phyloP scores from a whole-genome alignment of 64 coral and sea anemone species.

The Stylophora pistillata region DNA sequence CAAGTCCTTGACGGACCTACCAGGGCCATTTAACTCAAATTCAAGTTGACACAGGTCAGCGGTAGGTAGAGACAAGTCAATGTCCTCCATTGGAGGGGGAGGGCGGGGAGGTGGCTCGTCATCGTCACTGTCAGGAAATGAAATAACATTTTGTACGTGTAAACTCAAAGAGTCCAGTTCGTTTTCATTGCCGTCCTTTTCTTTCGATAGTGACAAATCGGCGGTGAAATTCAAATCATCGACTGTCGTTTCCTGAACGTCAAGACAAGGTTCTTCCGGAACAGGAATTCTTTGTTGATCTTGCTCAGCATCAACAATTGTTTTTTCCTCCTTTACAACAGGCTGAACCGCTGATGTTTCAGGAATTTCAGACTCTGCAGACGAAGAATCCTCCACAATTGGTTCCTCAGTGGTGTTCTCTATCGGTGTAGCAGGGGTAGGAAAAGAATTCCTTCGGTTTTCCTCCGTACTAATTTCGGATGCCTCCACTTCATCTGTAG shows the following conservation, averaged over 20 bases:
- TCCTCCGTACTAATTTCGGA: conserved; percentile 9
- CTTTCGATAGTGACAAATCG: neutral
- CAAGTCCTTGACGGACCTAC: neutral
- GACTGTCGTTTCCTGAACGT: neutral
- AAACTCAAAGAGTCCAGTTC: neutral
- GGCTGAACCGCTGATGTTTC: neutral
- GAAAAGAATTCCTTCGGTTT: conserved; percentile 9
- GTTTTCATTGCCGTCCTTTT: neutral
- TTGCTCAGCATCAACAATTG: neutral
- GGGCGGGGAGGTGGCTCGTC: conserved; percentile 34
- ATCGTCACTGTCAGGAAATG: conserved; percentile 4
- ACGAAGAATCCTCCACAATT: conserved; percentile 19
- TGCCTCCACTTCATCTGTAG: conserved; percentile 27
- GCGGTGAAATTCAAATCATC: neutral
- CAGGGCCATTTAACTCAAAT: neutral
- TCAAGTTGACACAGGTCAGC: neutral
- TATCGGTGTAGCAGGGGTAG: neutral
- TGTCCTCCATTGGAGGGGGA: conserved; percentile 20
- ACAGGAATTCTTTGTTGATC: neutral
- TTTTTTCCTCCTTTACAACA: neutral
- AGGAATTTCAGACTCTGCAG: conserved; percentile 18
- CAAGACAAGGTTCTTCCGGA: neutral
- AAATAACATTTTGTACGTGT: neutral
- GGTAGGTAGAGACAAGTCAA: neutral
- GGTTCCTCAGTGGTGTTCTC: neutral